Base-by-base conservation (phyloP, 1,140 invertebrate species). In the Drosophila hydei region DNA sequence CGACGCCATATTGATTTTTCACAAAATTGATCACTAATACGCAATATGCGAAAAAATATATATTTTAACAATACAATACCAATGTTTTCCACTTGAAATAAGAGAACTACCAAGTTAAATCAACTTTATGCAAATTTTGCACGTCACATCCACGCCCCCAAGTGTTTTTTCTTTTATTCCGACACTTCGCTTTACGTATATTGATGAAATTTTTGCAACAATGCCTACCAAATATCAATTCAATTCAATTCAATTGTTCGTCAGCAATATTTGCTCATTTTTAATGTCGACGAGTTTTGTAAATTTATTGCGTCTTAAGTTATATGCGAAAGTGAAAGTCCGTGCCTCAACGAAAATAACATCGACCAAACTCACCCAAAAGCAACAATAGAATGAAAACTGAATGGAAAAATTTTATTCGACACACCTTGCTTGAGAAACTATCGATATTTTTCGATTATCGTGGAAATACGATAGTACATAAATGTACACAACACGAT, bases 1-100 rank as follows among this genome's bases (percentile, higher is more conserved):
- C 45, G 72, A 68, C 75, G 75, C 75, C 75, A 78, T 78, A 72
- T 78, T 78, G 75, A 73, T 77, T 78, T 78, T 78, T 75, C 73
- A 61, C 65, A 25, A 12, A 65, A 43, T 71, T 77, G 71, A 62
- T 67, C 72, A 77, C 58, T 50, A 65, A 51, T 69, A 71, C 70
- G 62, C 42, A 76, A 64, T 68, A 43, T 27, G 23, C 18, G 27
- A 54, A 54, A 59, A 62, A 43, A 33, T 40, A 21, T 30, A 16
- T 33, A 36, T 51, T 73, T 61, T 19, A 40, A 42, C 64, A 19
- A 63, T 62, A 38, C 33, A 56, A 45, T 72, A 69, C 50, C 42
- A 56, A 62, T 63, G 7, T 60, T 70, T 70, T 63, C 47, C 71
- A 73, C 59, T 73, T 61, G 8, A 64, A 48, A 58, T 55, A 9